Evolutionary conservation across 2,113 vertebrate genomes (phyloP).

Genomic region (Lepus europaeus): DNA sequence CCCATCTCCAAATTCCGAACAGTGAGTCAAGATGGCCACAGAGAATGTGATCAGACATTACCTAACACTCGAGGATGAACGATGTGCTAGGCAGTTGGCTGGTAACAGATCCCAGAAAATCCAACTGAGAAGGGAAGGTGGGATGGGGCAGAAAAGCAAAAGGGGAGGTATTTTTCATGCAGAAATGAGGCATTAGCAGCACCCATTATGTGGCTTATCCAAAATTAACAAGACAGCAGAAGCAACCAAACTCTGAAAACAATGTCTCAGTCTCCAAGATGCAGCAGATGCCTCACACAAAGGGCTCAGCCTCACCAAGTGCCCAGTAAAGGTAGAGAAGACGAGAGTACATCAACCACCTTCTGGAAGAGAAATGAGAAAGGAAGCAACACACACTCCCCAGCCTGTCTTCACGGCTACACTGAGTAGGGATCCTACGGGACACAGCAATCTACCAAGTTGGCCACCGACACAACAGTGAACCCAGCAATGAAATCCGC

Average conservation of each 20-base stretch:
- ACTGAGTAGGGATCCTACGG: neutral
- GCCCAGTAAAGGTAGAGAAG: neutral
- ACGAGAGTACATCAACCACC: neutral
- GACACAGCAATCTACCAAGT: neutral
- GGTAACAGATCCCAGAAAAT: slow-evolving; percentile 57
- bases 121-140: neutral
- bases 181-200: slow-evolving; percentile 39
- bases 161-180: neutral
- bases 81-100: neutral
- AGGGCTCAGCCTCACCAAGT: neutral
- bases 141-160: too few relatives aligned
- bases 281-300: neutral
- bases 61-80: neutral
- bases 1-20: neutral
- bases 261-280: neutral
- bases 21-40: neutral
- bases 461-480: neutral
- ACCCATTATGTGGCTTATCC: neutral
- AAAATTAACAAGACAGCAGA: neutral
- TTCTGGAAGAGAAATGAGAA: slow-evolving; percentile 5
- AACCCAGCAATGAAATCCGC: neutral
- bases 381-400: neutral
- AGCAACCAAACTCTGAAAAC: slow-evolving; percentile 1
- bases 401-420: neutral
- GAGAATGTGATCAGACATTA: neutral